Evolutionary conservation across 1,140 invertebrate species (phyloP), one percentile per base, ranked within the genome.

Genomic region (Theocolax elegans): DNA sequence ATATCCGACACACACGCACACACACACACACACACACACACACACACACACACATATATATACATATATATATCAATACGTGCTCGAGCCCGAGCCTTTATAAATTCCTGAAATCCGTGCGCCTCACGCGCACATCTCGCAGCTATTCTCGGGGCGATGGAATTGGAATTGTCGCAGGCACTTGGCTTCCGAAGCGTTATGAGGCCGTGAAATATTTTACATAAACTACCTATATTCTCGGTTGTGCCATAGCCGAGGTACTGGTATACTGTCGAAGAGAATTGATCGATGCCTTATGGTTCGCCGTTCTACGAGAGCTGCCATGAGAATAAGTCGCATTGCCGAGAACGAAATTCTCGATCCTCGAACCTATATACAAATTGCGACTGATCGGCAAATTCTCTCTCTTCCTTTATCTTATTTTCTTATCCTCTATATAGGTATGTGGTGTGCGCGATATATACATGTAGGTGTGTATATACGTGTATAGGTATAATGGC

Each of bases 211-310:
- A 46, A 56, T 56, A 66, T 66, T 66, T 66, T 66, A 56, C 51
- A 66, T 56, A 56, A 66, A 56, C 49, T 51, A 25, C 17, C 29
- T 27, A 38, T 64, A 15, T 51, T 51, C 48, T 21, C 17, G 7
- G 15, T 17, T 2, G 3, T 19, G 8, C 49, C 9, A 1, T 12
- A 4, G 21, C 31, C 10, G 31, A 35, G 10, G 31, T 4, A 35
- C 31, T 4, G 31, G 10, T 6, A 35, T 35, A 35, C n/a, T n/a
- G n/a, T n/a, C n/a, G 31, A 35, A 35, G 10, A 10, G 23, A 65
- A 65, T 65, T 65, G 63, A 64, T 64, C 17, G 46, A 51, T 31
- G 60, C 13, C 44, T 63, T 63, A 48, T 48, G 17, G 54, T 21
- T 23, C 4, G 44, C 44, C 23, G 3, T 44, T 44, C 40, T 12